Evolutionary conservation across 1,140 invertebrate species (phyloP).

Genomic region (Drosophila paulistorum): DNA sequence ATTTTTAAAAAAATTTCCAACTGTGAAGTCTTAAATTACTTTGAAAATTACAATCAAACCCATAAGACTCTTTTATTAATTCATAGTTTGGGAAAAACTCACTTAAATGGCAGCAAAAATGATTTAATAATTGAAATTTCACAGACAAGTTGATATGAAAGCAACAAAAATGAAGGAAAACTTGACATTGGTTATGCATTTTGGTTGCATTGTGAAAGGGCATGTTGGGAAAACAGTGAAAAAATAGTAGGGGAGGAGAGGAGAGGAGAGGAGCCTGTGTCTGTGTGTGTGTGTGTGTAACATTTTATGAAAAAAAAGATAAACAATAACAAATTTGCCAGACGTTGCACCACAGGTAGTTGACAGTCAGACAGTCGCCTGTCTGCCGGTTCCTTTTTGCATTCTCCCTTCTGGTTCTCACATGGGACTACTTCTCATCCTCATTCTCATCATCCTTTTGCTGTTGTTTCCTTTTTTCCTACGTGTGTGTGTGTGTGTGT

Average conservation of each 20-base stretch:
- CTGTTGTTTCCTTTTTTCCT: slow-evolving; percentile 4
- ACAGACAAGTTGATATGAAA: background rate
- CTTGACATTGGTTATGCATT: background rate
- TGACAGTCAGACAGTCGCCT: slow-evolving; percentile 8
- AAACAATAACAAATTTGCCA: slow-evolving; percentile 8
- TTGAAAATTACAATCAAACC: no score
- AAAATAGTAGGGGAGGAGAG: background rate
- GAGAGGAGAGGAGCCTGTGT: background rate
- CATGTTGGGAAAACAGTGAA: background rate
- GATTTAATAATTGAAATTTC: background rate
- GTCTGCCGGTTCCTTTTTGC: background rate
- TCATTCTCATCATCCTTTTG: background rate
- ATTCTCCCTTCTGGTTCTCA: slow-evolving; percentile 1
- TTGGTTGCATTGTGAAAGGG: background rate
- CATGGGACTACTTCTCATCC: slow-evolving; percentile 3
- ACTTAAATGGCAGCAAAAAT: background rate
- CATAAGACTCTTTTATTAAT: no score
- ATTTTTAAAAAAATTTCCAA: no score
- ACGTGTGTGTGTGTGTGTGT: background rate
- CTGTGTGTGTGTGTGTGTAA: background rate
- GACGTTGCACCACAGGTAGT: slow-evolving; percentile 8
- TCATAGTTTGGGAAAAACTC: no score
- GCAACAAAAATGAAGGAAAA: background rate
- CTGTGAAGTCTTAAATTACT: no score
- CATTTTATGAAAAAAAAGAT: background rate